phyloP scores from a whole-genome alignment of 2,797 vertebrate genomes.

The Neostethus bicornis region DNA sequence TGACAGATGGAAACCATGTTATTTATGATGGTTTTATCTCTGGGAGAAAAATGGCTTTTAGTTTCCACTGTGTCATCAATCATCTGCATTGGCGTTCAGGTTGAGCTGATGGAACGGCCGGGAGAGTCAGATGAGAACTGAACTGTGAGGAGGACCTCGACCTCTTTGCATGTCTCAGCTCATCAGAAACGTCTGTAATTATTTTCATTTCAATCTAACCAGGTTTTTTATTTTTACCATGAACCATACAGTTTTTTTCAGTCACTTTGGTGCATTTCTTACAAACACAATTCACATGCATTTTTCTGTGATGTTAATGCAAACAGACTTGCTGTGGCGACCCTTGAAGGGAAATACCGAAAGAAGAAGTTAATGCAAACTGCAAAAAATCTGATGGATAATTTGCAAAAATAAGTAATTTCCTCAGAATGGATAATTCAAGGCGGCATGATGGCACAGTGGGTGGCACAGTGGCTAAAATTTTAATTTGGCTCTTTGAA shows the following conservation, averaged over 20 bases:
- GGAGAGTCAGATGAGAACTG: conserved; percentile 32
- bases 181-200: conserved; percentile 29
- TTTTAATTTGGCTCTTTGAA: too few relatives aligned
- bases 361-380: too few relatives aligned
- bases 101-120: conserved; percentile 33
- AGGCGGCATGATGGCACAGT: too few relatives aligned
- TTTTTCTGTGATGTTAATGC: too few relatives aligned
- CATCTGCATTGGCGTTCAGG: conserved; percentile 40
- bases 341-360: too few relatives aligned
- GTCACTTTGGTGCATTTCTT: conserved; percentile 16
- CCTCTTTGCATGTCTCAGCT: conserved; percentile 28
- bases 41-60: conserved; percentile 38
- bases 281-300: too few relatives aligned
- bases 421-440: too few relatives aligned
- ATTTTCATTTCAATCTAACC: conserved; percentile 50
- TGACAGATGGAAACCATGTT: conserved; percentile 43
- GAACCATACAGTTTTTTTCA: too few relatives aligned
- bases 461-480: too few relatives aligned
- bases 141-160: conserved; percentile 24
- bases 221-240: conserved; percentile 45
- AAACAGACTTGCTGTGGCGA: too few relatives aligned
- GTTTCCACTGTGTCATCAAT: conserved; percentile 50
- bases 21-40: conserved; percentile 30
- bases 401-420: too few relatives aligned
- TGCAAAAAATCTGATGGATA: too few relatives aligned